A percentile compares a stretch with the other conserved stretches of the same genome.
Conservation (phyloP, 2,797 vertebrate species). For the Sylvia borin region DNA sequence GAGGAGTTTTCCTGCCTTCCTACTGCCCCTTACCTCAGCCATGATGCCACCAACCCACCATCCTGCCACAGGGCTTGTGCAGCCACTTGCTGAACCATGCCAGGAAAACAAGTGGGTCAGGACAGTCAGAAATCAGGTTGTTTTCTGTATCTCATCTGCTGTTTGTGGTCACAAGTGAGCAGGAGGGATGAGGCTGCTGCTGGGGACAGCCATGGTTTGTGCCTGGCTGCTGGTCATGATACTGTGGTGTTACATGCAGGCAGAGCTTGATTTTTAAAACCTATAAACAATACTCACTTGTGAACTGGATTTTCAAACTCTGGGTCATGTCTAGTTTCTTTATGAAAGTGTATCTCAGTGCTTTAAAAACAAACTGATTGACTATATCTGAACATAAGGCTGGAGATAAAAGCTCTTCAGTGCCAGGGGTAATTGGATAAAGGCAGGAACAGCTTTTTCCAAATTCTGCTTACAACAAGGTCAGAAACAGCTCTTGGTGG, state of each 20-base stretch:
- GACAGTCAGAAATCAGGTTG: background rate
- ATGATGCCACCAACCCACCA: background rate
- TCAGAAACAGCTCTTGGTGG: background rate
- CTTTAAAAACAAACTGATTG: background rate
- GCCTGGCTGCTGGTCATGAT: background rate
- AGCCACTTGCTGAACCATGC: rapidly evolving
- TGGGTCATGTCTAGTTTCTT: background rate
- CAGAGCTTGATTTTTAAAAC: background rate
- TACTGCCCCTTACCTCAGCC: background rate
- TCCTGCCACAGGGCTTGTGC: background rate
- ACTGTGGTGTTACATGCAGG: background rate
- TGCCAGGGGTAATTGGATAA: background rate
- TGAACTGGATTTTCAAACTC: background rate
- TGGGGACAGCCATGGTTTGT: background rate
- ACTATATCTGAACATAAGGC: background rate
- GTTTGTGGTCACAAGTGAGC: background rate
- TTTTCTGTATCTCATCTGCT: background rate
- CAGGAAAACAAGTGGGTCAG: background rate
- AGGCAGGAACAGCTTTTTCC: background rate
- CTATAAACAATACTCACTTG: background rate
- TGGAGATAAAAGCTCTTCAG: background rate
- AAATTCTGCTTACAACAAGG: background rate
- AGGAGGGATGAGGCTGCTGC: background rate
- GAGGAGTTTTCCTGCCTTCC: background rate
- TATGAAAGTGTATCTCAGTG: background rate